Evolutionary conservation across 2,888 invertebrate genomes (phyloP).

Genomic region (Xestobium rufovillosum): DNA sequence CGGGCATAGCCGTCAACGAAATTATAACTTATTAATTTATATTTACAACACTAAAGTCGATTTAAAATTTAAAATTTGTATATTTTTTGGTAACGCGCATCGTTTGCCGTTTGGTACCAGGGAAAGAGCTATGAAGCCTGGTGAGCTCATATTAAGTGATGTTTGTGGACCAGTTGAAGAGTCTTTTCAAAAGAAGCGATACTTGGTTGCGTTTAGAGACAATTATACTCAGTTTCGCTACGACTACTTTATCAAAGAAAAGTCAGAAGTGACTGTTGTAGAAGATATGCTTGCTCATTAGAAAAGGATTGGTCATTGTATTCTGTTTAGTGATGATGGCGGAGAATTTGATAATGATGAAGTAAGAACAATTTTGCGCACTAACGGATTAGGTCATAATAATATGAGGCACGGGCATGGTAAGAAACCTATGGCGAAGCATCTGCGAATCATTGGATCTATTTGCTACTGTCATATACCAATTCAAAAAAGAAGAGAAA

Average conservation of each 20-base stretch:
- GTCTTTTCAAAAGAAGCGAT: constrained; percentile 20
- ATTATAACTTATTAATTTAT: too few species aligned
- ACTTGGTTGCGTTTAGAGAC: constrained; percentile 18
- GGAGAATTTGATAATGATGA: constrained; percentile 29
- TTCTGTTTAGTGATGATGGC: constrained; percentile 30
- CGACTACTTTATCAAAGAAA: constrained; percentile 22
- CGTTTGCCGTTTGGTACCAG: constrained; percentile 27
- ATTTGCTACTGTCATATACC: too few species aligned
- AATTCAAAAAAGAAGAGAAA: too few species aligned
- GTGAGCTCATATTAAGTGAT: constrained; percentile 28
- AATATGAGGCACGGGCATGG: not conserved
- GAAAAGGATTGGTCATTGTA: constrained; percentile 24
- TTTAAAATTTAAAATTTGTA: too few species aligned
- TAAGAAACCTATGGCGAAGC: too few species aligned
- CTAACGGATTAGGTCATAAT: constrained; percentile 17
- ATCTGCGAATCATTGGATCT: too few species aligned
- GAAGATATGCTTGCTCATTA: constrained; percentile 23
- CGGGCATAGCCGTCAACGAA: too few species aligned
- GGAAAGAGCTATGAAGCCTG: constrained; percentile 20
- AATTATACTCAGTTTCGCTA: constrained; percentile 27
- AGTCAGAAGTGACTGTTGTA: constrained; percentile 25
- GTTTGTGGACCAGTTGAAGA: constrained; percentile 24
- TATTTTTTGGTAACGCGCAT: constrained; percentile 13
- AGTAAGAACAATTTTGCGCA: constrained; percentile 21
- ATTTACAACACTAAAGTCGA: too few species aligned